Percentiles rank a stretch among this genome's conserved stretches.
Evolutionary conservation across 2,113 vertebrate genomes (phyloP).

Genomic region (Salminus brasiliensis): DNA sequence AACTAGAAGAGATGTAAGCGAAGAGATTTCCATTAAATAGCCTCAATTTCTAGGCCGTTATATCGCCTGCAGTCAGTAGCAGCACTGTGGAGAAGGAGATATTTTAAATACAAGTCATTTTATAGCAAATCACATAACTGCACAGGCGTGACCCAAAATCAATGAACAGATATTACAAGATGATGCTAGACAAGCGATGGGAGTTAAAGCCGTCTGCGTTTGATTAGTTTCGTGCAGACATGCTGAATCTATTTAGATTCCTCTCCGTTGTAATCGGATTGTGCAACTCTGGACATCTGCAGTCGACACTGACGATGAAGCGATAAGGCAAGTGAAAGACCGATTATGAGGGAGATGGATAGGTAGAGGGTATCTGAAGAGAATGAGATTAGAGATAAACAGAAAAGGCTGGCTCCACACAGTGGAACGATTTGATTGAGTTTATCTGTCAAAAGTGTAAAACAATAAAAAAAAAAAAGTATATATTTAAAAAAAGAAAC

Average conservation of each 20-base stretch:
- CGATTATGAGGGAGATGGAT: background rate
- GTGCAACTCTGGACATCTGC: background rate
- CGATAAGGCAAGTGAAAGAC: background rate
- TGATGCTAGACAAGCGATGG: background rate
- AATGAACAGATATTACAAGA: slow-evolving; percentile 20
- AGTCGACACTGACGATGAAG: background rate
- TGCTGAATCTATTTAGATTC: slow-evolving; percentile 6
- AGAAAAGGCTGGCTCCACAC: background rate
- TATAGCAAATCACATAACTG: slow-evolving; percentile 4
- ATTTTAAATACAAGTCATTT: background rate
- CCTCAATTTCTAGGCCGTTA: background rate
- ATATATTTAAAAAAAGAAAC: no score
- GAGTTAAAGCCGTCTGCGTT: background rate
- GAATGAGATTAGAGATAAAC: background rate
- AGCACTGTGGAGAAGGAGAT: background rate
- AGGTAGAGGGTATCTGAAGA: background rate
- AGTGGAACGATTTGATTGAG: background rate
- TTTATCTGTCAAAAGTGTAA: background rate
- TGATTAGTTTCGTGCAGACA: slow-evolving; percentile 23
- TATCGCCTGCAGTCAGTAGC: background rate
- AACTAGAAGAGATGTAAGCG: background rate
- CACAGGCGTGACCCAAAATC: slow-evolving; percentile 17
- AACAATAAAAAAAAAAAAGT: no score
- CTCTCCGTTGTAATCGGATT: background rate
- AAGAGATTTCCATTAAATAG: background rate